phyloP scores from a whole-genome alignment of 2,113 vertebrate genomes.

The Ceyx melanurus region DNA sequence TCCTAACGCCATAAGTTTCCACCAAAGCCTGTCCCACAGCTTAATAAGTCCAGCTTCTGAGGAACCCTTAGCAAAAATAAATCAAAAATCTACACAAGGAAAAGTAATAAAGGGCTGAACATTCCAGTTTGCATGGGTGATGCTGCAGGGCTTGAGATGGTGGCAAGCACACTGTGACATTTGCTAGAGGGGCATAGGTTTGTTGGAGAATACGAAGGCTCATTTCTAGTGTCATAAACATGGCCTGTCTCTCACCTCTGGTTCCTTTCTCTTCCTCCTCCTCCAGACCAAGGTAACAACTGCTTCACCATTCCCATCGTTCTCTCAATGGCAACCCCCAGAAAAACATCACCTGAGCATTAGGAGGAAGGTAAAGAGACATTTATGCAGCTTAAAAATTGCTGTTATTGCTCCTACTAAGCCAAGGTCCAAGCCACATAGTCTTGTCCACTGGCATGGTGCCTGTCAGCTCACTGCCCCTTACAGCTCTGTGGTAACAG shows the following conservation, averaged over 20 bases:
- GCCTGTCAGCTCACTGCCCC: neutral
- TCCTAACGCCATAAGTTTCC: neutral
- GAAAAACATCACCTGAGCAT: neutral
- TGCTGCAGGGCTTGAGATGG: neutral
- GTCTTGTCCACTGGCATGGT: neutral
- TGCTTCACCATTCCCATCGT: neutral
- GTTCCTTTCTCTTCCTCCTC: neutral
- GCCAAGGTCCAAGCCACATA: neutral
- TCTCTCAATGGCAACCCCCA: neutral
- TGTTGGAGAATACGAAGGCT: neutral
- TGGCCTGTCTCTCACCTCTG: neutral
- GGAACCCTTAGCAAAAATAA: neutral
- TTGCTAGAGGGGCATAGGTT: neutral
- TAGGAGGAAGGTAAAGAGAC: neutral
- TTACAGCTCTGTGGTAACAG: neutral
- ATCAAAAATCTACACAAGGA: neutral
- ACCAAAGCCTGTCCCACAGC: neutral
- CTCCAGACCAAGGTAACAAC: neutral
- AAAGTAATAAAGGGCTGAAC: neutral
- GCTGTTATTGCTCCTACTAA: neutral
- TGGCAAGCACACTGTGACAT: neutral
- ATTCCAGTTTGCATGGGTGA: neutral
- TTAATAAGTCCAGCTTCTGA: neutral
- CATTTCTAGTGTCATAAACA: neutral
- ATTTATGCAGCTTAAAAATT: neutral